phyloP scores from a whole-genome alignment of 2,113 vertebrate species.

The Cygnus atratus region DNA sequence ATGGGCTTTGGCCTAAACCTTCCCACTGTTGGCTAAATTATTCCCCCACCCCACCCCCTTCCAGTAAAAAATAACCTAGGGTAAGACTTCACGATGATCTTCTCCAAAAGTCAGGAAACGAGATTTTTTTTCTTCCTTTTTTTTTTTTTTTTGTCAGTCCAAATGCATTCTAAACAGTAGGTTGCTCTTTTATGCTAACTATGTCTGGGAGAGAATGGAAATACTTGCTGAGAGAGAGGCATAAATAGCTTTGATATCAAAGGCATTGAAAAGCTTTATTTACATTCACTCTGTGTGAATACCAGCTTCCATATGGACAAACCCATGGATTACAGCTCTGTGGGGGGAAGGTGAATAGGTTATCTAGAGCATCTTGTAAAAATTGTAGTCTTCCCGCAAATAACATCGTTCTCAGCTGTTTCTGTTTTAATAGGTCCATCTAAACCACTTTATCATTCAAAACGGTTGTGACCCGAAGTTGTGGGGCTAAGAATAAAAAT shows the following conservation, averaged over 20 bases:
- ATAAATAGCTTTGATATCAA: conserved; percentile 69
- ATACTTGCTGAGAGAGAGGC: conserved; percentile 72
- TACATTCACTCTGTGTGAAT: conserved; percentile 68
- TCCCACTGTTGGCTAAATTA: background rate
- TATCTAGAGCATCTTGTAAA: conserved; percentile 51
- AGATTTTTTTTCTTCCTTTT: background rate
- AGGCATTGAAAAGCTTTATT: conserved; percentile 72
- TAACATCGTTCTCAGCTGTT: conserved; percentile 33
- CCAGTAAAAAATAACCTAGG: background rate
- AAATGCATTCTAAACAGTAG: conserved; percentile 65
- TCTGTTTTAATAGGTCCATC: conserved; percentile 31
- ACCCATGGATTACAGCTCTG: conserved; percentile 45
- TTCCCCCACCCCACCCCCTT: background rate
- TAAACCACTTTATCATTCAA: conserved; percentile 6
- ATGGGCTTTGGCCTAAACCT: background rate
- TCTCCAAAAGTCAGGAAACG: background rate
- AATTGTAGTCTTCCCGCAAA: conserved; percentile 57
- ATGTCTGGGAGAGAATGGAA: conserved; percentile 68
- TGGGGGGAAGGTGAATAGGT: conserved; percentile 62
- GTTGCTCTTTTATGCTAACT: conserved; percentile 73
- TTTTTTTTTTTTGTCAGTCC: background rate
- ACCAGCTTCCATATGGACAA: conserved; percentile 66
- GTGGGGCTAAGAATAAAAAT: background rate
- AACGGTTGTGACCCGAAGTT: background rate
- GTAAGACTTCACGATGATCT: background rate